These are phyloP conservation scores for Pelusios castaneus DNA, from an alignment of 2,113 vertebrate genomes.

Conservation along the genomic window DNA sequence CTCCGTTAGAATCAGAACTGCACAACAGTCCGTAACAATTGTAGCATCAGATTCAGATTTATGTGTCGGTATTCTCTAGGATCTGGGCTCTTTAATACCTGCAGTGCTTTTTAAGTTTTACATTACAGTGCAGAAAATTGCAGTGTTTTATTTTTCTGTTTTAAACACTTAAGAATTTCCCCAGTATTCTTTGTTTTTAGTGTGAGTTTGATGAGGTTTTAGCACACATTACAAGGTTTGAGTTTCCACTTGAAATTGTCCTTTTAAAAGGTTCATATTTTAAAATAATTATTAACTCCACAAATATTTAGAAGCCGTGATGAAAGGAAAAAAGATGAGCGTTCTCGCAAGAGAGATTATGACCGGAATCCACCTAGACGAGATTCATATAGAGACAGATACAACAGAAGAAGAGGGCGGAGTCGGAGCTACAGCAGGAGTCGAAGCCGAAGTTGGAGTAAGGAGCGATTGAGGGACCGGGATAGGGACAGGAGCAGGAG, in stretches of 20 bases:
- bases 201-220: neutral
- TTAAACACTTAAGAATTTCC: neutral
- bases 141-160: neutral
- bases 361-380: conserved; percentile 90
- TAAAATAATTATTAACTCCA: neutral
- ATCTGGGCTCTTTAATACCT: neutral
- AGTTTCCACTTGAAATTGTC: neutral
- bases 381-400: conserved; percentile 95
- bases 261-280: neutral
- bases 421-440: conserved; percentile 95
- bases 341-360: conserved; percentile 94
- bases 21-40: neutral
- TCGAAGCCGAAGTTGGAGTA: conserved; percentile 95
- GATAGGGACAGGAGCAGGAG: conserved; percentile 90
- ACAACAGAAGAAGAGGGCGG: conserved; percentile 92
- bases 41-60: neutral
- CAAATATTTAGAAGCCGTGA: conserved; percentile 86
- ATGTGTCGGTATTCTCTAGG: neutral
- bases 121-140: neutral
- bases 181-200: neutral
- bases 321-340: conserved; percentile 96
- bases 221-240: neutral
- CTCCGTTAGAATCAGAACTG: neutral
- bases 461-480: conserved; percentile 88
- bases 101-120: neutral